A percentile compares a stretch with the other conserved stretches of the same genome.
Conservation (phyloP, 37 sponge, comb jelly and placozoan genomes). For the Mnemiopsis leidyi region DNA sequence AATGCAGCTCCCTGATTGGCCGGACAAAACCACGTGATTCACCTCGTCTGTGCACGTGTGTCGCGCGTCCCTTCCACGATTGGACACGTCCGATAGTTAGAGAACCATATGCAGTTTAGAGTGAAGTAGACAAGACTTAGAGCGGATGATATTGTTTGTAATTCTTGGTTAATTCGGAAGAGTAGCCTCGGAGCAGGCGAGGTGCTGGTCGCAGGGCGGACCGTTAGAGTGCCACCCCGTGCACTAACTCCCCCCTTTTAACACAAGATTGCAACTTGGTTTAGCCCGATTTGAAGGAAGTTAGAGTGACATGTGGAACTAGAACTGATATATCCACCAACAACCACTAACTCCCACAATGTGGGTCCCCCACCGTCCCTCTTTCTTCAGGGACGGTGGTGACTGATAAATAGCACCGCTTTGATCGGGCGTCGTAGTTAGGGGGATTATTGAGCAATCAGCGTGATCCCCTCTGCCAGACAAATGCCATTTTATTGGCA, state of each 20-base stretch:
- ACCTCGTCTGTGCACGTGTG: not conserved
- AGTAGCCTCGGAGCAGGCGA: not conserved
- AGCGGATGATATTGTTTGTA: conserved; percentile 37
- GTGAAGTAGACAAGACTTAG: conserved; percentile 52
- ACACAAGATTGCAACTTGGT: not conserved
- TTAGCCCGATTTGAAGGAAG: not conserved
- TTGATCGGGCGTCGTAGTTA: not conserved
- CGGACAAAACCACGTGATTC: not conserved
- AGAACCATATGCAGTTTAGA: conserved; percentile 47
- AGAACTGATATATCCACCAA: not conserved
- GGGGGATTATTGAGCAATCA: not conserved
- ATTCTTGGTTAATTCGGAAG: conserved; percentile 6
- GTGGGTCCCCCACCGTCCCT: no score
- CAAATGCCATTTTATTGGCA: not conserved
- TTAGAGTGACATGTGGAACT: not conserved
- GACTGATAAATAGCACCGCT: not conserved
- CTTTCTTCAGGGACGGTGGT: no score
- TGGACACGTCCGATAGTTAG: not conserved
- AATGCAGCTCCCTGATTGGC: not conserved
- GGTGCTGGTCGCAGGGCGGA: not conserved
- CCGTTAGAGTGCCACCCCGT: not conserved
- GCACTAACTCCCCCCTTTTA: not conserved
- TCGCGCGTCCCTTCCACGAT: not conserved
- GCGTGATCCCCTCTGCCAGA: not conserved
- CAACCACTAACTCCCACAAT: not conserved